Evolutionary conservation across 2,888 invertebrate genomes (phyloP).

Genomic region (Eurois occulta): DNA sequence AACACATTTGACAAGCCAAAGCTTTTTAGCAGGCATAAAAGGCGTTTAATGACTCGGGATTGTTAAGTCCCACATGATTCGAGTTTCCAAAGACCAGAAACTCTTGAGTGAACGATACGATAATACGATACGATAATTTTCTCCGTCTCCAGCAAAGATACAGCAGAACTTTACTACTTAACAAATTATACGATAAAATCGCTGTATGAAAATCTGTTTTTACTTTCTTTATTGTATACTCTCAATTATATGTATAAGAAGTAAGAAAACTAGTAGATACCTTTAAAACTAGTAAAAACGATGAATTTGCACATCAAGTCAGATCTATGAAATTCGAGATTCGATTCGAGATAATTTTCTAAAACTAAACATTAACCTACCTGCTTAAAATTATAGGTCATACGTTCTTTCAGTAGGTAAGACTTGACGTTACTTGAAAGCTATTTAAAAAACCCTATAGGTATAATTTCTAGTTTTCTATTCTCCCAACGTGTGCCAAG

Average conservation of each 20-base stretch:
- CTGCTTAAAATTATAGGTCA: neutral
- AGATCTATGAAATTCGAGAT: constrained; percentile 7
- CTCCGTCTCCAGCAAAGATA: neutral
- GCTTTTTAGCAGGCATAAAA: neutral
- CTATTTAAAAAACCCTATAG: neutral
- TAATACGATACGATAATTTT: neutral
- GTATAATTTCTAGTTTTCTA: neutral
- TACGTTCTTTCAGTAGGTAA: neutral
- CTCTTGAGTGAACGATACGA: neutral
- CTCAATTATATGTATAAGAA: neutral
- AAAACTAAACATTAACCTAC: constrained; percentile 4
- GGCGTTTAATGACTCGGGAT: neutral
- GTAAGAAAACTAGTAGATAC: neutral
- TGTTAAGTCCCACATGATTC: neutral
- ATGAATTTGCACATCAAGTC: neutral
- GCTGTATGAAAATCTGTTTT: neutral
- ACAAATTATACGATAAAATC: too few species aligned
- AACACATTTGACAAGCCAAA: neutral
- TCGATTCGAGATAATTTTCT: neutral
- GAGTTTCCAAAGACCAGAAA: neutral
- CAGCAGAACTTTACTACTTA: neutral
- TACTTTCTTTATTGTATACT: neutral
- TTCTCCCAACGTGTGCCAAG: neutral
- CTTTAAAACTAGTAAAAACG: neutral
- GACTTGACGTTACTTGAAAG: neutral